Base-by-base conservation (phyloP, 1,140 invertebrate genomes). In the Euura saliciscinereae region DNA sequence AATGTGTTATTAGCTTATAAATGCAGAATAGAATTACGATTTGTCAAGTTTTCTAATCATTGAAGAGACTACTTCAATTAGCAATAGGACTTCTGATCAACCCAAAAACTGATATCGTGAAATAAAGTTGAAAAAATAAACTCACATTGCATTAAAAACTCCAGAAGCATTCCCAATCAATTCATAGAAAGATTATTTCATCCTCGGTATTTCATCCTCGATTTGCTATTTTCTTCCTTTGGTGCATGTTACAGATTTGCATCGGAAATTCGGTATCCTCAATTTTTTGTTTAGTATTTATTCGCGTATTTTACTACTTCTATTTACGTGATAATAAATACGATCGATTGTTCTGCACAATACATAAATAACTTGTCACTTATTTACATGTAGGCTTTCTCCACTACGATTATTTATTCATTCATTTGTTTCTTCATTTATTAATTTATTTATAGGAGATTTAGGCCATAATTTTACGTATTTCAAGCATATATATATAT, bases 381-480 rank as follows among this genome's bases (percentile, higher is more conserved):
- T 84, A 69, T 69, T 82, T 84, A 84, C 83, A 84, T 77, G 80
- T 75, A 80, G 78, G 72, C 77, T 71, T 51, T 76, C 78, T 82
- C 80, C 28, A 28, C 28, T 1, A 0, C 28, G 28, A 28, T 28
- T 28, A 28, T 28, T 28, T 28, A 28, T 28, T 28, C 28, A 28
- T 28, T 28, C 28, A 28, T 28, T 28, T 28, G 28, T 28, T 28
- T 28, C 28, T 1, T 28, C 28, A 28, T 28, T 28, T 28, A 28
- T 28, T 28, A 28, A 28, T 28, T 28, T 28, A 28, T 28, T 28
- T 82, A n/a, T 59, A n/a, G 10, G 3, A n/a, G 51, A 59, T 8
- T 69, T 79, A 84, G 82, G 83, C 82, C 79, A 82, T 83, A 80
- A 75, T 76, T 79, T 78, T 83, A 83, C 83, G 82, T 83, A 84